A percentile compares a stretch with the other conserved stretches of the same genome.
Conservation (phyloP, 2,888 invertebrate genomes). For the Kryphioiulus occultus region DNA sequence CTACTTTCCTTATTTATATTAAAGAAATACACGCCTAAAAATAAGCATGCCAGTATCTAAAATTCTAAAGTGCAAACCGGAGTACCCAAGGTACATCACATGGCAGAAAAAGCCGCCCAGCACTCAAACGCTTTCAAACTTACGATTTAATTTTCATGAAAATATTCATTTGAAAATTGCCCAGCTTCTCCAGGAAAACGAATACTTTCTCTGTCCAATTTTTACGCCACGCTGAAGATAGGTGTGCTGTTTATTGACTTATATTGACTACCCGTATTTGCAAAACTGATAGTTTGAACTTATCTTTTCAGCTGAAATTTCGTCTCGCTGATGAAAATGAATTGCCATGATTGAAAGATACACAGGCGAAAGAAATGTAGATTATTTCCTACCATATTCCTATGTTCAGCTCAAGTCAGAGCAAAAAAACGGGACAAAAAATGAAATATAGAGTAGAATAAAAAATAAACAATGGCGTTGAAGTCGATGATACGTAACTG, state of each 20-base stretch:
- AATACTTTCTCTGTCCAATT: conserved; percentile 13
- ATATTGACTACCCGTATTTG: background rate
- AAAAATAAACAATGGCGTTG: background rate
- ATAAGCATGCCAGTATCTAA: background rate
- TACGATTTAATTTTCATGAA: conserved; percentile 39
- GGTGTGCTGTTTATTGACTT: background rate
- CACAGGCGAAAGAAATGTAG: background rate
- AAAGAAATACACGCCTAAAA: background rate
- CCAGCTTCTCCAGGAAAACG: background rate
- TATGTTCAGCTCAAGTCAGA: background rate
- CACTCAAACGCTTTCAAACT: background rate
- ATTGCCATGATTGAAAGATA: background rate
- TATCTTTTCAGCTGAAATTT: background rate
- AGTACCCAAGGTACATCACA: background rate
- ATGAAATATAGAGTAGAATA: background rate
- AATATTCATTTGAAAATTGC: background rate
- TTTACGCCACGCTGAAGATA: background rate
- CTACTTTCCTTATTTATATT: background rate
- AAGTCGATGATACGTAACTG: background rate
- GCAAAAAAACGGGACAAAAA: background rate
- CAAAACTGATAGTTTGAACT: background rate
- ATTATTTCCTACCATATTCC: background rate
- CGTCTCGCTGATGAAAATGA: background rate
- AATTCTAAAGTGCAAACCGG: background rate
- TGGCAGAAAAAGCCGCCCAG: background rate